Conservation (phyloP, 2,888 invertebrate species). For the Stenchaetothrips biformis region DNA sequence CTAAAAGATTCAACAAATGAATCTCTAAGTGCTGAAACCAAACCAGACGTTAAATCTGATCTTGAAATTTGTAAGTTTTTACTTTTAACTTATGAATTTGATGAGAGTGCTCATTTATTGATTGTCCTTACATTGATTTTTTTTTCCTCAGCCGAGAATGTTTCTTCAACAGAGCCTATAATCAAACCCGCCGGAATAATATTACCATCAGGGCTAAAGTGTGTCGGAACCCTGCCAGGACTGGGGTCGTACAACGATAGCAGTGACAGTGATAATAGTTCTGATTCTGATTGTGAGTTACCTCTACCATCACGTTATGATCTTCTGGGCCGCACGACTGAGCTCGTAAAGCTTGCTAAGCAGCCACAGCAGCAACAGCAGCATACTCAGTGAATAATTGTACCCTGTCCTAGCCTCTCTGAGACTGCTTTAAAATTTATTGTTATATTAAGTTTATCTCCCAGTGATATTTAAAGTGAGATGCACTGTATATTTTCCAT, state of each 20-base stretch:
- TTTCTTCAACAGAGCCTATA: slow-evolving; percentile 34
- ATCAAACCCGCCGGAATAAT: slow-evolving; percentile 36
- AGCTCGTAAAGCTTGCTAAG: neutral
- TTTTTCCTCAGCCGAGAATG: slow-evolving; percentile 26
- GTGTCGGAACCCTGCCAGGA: slow-evolving; percentile 78
- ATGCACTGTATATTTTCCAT: neutral
- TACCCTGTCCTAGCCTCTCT: neutral
- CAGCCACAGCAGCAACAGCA: neutral
- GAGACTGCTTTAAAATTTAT: neutral
- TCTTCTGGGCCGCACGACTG: slow-evolving; percentile 37
- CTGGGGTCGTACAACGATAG: slow-evolving; percentile 73
- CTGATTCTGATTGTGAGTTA: slow-evolving; percentile 62
- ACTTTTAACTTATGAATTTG: no score
- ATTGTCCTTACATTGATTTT: slow-evolving; percentile 27
- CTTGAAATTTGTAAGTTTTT: neutral
- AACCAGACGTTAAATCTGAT: slow-evolving; percentile 26
- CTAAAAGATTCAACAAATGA: slow-evolving; percentile 12
- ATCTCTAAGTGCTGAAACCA: slow-evolving; percentile 32
- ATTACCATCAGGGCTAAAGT: slow-evolving; percentile 49
- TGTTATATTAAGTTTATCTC: neutral
- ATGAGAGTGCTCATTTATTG: neutral
- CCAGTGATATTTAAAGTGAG: neutral
- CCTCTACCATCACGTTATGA: slow-evolving; percentile 43
- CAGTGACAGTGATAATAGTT: slow-evolving; percentile 61
- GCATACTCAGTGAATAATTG: neutral